A percentile compares a stretch with the other conserved stretches of the same genome.
Conservation (phyloP, 2,113 vertebrate species). For the Oncorhynchus nerka region DNA sequence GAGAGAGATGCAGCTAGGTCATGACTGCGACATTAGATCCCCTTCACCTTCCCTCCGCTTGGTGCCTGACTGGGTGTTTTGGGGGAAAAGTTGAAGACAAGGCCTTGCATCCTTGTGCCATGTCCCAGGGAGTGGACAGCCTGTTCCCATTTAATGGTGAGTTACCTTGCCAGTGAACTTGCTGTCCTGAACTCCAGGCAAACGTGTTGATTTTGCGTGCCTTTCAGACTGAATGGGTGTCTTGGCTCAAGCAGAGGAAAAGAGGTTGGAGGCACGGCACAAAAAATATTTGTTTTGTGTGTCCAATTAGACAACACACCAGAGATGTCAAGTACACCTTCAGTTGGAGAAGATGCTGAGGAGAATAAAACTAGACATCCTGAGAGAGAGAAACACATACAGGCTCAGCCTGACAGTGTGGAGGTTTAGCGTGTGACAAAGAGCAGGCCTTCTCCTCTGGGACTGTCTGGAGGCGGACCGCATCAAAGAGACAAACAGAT, state of each 20-base stretch:
- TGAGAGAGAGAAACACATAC: neutral
- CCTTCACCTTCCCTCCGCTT: neutral
- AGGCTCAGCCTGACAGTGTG: neutral
- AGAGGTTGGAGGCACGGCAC: neutral
- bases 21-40: neutral
- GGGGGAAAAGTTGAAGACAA: neutral
- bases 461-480: slow-evolving; percentile 5
- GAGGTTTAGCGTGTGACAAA: slow-evolving; percentile 1
- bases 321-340: neutral
- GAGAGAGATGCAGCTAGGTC: neutral
- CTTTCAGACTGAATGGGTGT: neutral
- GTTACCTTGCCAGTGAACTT: neutral
- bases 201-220: neutral
- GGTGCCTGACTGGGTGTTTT: neutral
- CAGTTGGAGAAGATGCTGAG: neutral
- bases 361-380: neutral
- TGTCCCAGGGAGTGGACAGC: neutral
- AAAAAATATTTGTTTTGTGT: neutral
- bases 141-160: neutral
- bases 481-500: neutral
- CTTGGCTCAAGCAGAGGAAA: neutral
- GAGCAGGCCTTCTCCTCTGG: slow-evolving; percentile 1
- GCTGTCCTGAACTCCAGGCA: neutral
- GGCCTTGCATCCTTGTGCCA: neutral
- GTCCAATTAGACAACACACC: neutral